phyloP scores from a whole-genome alignment of 2,888 invertebrate genomes.

The Drosophila histrio region DNA sequence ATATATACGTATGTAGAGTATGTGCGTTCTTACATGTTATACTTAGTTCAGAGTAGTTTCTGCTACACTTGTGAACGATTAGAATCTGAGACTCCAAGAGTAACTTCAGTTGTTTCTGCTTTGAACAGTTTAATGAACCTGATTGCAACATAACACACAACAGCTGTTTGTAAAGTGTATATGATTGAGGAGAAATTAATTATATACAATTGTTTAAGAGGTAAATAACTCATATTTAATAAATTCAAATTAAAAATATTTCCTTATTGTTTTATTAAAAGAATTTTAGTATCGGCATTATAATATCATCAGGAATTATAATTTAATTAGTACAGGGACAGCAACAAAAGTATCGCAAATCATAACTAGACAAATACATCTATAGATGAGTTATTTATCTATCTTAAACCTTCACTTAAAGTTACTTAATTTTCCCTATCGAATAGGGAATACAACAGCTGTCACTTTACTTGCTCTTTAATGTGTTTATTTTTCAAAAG shows the following conservation, averaged over 20 bases:
- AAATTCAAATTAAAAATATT: too few relatives aligned
- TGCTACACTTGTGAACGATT: constrained; percentile 14
- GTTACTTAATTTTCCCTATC: too few relatives aligned
- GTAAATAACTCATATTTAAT: too few relatives aligned
- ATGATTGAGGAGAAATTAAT: constrained; percentile 7
- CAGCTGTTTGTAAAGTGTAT: background rate
- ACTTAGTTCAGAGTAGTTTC: constrained; percentile 10
- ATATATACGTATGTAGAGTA: background rate
- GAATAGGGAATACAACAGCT: background rate
- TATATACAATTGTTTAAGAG: background rate
- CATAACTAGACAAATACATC: too few relatives aligned
- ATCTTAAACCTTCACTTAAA: too few relatives aligned
- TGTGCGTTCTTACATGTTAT: background rate
- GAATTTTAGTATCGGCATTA: too few relatives aligned
- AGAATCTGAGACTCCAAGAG: background rate
- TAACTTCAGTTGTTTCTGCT: background rate
- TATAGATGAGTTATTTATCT: too few relatives aligned
- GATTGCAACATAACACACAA: background rate
- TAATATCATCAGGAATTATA: too few relatives aligned
- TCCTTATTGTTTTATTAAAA: too few relatives aligned
- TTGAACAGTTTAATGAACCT: constrained; percentile 15
- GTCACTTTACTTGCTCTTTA: background rate
- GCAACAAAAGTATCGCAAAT: too few relatives aligned
- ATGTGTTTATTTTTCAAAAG: background rate
- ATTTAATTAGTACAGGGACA: too few relatives aligned